Conservation (phyloP, 2,113 vertebrate genomes). For the Puffinus mauretanicus region DNA sequence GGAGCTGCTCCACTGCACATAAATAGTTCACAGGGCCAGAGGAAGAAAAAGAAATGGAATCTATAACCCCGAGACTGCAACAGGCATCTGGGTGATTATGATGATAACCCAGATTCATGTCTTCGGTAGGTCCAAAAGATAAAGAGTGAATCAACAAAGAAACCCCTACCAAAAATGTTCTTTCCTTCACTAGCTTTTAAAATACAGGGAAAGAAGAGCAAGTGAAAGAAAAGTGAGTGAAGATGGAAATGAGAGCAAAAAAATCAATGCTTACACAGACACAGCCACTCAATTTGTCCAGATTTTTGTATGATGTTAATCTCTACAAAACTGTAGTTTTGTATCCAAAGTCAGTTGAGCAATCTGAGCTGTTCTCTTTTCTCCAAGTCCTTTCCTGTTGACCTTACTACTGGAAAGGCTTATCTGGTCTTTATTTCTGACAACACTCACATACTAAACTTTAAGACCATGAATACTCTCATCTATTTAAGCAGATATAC, state of each 20-base stretch:
- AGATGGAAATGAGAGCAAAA: background rate
- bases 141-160: background rate
- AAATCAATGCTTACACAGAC: background rate
- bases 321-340: background rate
- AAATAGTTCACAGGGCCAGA: background rate
- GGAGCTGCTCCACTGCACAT: background rate
- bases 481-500: background rate
- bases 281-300: background rate
- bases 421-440: background rate
- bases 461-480: background rate
- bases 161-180: background rate
- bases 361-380: background rate
- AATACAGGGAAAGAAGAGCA: background rate
- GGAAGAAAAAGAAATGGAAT: background rate
- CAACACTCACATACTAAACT: background rate
- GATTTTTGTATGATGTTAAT: background rate
- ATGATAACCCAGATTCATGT: background rate
- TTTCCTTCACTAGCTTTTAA: background rate
- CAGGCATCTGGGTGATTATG: background rate
- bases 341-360: background rate
- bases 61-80: background rate
- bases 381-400: background rate
- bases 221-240: background rate
- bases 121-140: background rate
- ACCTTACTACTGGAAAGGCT: background rate